Base-by-base conservation (phyloP, 1,140 invertebrate species). In the Dreissena polymorpha region DNA sequence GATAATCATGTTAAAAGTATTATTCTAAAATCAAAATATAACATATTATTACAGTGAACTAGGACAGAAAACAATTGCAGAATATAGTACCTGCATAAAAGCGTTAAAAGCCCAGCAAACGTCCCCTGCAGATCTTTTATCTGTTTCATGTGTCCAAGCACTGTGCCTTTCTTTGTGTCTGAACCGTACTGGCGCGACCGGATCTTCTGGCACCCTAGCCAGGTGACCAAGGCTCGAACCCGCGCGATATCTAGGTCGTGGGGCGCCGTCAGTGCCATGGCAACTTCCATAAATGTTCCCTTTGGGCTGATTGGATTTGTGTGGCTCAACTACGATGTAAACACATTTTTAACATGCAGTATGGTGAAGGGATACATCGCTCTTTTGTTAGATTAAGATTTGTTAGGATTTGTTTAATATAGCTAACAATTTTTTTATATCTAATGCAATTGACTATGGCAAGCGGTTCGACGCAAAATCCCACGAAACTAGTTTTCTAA, bases 121-220 rank as follows among this genome's bases (percentile, higher is more conserved):
- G 76, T 76, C 18, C 86, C 86, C 49, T 74, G 75, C 5, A 67
- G 50, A 8, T 87, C 71, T 67, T 82, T 80, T 12, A 87, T 87
- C 14, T 75, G 80, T 69, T 84, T 85, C 86, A 87, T 87, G 65
- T 87, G 85, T 3, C 71, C 84, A 7, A 79, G 29, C 0, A 85
- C 84, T 0, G 76, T 86, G 39, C 72, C 60, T 0, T 60, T 57
- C 29, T 75, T 79, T 50, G 82, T 69, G 18, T 83, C 63, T 10
- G 65, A 27, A 21, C 75, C 85, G 18, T 69, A 81, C 21, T 55
- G 39, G 1, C 76, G 67, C 25, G 79, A 64, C 16, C 74, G 50
- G 25, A 87, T 84, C 23, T 72, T 64, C 68, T 87, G 86, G 23
- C 68, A 67, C 12, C 65, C 72, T 77, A 87, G 68, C 86, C 86